These are phyloP conservation scores for Physocephala rufipes DNA, from an alignment of 2,888 invertebrate genomes.

Conservation along the genomic window DNA sequence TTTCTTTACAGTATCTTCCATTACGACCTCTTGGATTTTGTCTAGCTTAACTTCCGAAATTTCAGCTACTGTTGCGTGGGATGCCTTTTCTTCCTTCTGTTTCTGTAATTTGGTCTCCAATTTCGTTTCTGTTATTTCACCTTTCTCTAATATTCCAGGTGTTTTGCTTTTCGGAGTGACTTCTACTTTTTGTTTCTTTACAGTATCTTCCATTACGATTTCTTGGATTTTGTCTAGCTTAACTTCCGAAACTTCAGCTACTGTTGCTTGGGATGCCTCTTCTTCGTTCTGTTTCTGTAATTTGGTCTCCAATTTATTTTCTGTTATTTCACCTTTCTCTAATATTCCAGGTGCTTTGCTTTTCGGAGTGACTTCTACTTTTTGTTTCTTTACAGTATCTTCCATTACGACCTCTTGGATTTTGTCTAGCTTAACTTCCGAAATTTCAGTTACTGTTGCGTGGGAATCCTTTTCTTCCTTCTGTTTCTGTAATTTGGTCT, in stretches of 20 bases:
- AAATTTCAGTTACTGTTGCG: slow-evolving; percentile 41
- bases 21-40: background rate
- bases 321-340: slow-evolving; percentile 16
- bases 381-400: slow-evolving; percentile 21
- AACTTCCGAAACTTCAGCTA: slow-evolving; percentile 10
- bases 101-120: slow-evolving; percentile 1
- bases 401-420: slow-evolving; percentile 24
- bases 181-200: background rate
- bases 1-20: background rate
- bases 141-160: background rate
- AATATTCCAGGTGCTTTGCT: slow-evolving; percentile 11
- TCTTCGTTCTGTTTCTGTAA: slow-evolving; percentile 1
- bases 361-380: slow-evolving; percentile 23
- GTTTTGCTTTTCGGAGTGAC: too few relatives aligned
- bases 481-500: slow-evolving; percentile 42
- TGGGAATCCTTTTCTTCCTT: slow-evolving; percentile 20
- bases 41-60: background rate
- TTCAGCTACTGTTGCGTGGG: slow-evolving; percentile 19
- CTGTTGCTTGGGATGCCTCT: background rate
- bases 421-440: slow-evolving; percentile 45
- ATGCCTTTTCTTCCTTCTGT: slow-evolving; percentile 25
- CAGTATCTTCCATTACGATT: background rate
- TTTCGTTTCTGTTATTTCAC: slow-evolving; percentile 28
- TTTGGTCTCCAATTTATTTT: slow-evolving; percentile 46
- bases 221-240: slow-evolving; percentile 26